Conservation (phyloP, 2,113 vertebrate species). For the Bettongia penicillata region DNA sequence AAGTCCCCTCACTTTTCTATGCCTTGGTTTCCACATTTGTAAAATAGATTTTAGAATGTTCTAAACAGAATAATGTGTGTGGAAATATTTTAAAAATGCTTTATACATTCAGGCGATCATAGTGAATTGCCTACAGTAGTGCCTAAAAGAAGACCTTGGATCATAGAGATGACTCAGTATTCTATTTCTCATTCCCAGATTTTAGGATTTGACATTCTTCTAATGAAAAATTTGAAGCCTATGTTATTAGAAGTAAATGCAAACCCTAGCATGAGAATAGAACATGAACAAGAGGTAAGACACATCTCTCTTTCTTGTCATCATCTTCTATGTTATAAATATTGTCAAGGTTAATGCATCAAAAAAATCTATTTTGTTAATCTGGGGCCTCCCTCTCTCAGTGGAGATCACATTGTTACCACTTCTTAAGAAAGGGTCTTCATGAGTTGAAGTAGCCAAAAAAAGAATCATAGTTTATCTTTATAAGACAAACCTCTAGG, state of each 20-base stretch:
- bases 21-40: neutral
- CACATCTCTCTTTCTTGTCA: neutral
- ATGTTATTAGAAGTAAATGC: conserved; percentile 97
- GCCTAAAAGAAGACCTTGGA: conserved; percentile 37
- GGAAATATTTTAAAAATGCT: neutral
- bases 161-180: conserved; percentile 67
- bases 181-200: conserved; percentile 86
- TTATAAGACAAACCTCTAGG: neutral
- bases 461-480: neutral
- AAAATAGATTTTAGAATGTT: neutral
- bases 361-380: neutral
- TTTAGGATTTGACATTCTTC: conserved; percentile 98
- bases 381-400: neutral
- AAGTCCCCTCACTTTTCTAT: neutral
- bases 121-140: neutral
- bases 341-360: neutral
- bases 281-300: conserved; percentile 95
- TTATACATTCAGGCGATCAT: neutral
- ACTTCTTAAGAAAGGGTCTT: neutral
- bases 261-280: conserved; percentile 98
- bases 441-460: neutral
- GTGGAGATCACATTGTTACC: neutral
- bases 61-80: neutral
- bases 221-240: conserved; percentile 97
- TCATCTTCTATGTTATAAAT: neutral